phyloP scores from a whole-genome alignment of 2,797 vertebrate species.

The Psittacula derbiana region DNA sequence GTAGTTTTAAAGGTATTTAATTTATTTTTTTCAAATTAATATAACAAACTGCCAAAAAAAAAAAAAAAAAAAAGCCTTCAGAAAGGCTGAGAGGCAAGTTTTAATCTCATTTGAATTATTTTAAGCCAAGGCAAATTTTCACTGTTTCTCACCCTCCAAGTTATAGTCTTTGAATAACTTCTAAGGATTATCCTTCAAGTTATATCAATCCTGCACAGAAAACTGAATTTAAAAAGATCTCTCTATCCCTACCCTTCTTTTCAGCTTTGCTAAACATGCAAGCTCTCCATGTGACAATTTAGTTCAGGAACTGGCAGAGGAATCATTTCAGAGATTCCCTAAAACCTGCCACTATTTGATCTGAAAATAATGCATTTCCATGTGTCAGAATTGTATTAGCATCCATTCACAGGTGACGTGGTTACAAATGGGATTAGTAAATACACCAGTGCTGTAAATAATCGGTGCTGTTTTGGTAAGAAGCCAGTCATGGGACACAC shows the following conservation, averaged over 20 bases:
- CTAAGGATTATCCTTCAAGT: background rate
- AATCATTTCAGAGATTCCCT: background rate
- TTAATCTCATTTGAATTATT: constrained; percentile 34
- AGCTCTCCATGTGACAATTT: background rate
- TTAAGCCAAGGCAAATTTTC: constrained; percentile 25
- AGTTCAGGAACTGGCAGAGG: background rate
- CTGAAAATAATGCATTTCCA: background rate
- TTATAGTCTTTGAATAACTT: background rate
- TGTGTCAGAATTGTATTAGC: background rate
- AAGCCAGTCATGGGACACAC: background rate
- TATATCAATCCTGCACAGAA: background rate
- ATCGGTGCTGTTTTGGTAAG: background rate
- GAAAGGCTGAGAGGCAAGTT: constrained; percentile 11
- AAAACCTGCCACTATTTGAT: background rate
- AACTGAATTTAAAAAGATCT: constrained; percentile 4
- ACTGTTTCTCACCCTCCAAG: background rate
- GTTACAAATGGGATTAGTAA: background rate
- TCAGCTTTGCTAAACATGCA: background rate
- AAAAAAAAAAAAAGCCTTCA: background rate
- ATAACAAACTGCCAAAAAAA: too few relatives aligned
- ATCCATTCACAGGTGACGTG: background rate
- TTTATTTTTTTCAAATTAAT: too few relatives aligned
- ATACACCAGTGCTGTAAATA: background rate
- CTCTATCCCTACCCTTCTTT: background rate
- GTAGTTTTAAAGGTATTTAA: background rate